Evolutionary conservation across 2,797 vertebrate genomes (phyloP).

Genomic region (Pangasius macronema): DNA sequence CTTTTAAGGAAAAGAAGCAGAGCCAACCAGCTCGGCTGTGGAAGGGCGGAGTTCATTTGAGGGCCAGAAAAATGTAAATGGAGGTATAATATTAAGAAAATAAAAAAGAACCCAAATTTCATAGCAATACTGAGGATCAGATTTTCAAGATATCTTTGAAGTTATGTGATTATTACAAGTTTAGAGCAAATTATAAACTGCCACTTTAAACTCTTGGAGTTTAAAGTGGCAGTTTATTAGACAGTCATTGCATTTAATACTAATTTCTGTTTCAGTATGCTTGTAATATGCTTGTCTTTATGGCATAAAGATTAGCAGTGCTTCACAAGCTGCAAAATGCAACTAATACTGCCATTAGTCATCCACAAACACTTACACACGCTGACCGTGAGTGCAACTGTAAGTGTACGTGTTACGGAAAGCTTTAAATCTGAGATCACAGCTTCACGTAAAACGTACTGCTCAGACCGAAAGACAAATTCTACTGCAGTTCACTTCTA

Average conservation of each 20-base stretch:
- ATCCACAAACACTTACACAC: background rate
- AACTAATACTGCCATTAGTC: background rate
- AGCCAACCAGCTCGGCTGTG: background rate
- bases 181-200: background rate
- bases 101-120: background rate
- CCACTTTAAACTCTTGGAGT: background rate
- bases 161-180: background rate
- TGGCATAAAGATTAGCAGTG: background rate
- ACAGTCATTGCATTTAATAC: background rate
- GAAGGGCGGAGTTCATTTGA: background rate
- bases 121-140: background rate
- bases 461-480: no score
- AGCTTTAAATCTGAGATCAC: background rate
- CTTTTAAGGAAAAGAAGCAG: background rate
- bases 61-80: background rate
- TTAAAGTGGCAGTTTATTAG: background rate
- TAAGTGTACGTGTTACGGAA: background rate
- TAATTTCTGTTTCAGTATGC: background rate
- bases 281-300: background rate
- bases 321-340: background rate
- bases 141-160: constrained; percentile 4
- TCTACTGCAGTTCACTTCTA: background rate
- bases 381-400: background rate
- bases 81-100: background rate
- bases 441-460: background rate